A percentile compares a stretch with the other conserved stretches of the same genome.
phyloP scores from a whole-genome alignment of 2,888 invertebrate genomes.

The Brachyopa scutellaris region DNA sequence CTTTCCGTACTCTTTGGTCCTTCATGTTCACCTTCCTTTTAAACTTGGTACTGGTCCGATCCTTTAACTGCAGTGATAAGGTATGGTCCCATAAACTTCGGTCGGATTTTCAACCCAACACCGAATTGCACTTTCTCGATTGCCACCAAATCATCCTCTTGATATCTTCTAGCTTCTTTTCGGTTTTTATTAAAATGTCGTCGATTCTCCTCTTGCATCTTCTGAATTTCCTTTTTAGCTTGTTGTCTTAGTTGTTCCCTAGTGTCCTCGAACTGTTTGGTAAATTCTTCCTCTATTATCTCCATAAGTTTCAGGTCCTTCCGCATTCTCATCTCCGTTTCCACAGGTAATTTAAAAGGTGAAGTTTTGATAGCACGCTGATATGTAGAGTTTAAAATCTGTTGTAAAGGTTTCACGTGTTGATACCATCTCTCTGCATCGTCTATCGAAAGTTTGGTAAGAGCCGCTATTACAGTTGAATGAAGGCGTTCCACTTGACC shows the following conservation, averaged over 20 bases:
- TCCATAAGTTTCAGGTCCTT: not conserved
- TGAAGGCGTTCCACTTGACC: conserved; percentile 43
- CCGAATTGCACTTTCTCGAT: conserved; percentile 78
- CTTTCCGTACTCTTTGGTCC: conserved; percentile 29
- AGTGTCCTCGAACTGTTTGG: conserved; percentile 31
- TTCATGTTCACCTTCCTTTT: conserved; percentile 73
- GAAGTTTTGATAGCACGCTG: conserved; percentile 66
- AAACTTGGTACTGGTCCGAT: conserved; percentile 77
- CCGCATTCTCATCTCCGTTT: conserved; percentile 38
- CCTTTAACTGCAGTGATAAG: conserved; percentile 61
- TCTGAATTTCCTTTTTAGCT: conserved; percentile 40
- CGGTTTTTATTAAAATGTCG: conserved; percentile 48
- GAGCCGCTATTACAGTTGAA: conserved; percentile 42
- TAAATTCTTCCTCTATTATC: conserved; percentile 21
- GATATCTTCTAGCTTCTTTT: conserved; percentile 47
- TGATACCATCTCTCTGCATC: conserved; percentile 75
- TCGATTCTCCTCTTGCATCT: conserved; percentile 57
- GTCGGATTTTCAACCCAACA: too few species aligned
- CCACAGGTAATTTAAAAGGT: conserved; percentile 74
- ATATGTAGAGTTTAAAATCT: conserved; percentile 70
- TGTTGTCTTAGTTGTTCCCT: conserved; percentile 29
- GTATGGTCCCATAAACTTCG: conserved; percentile 57
- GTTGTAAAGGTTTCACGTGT: conserved; percentile 60
- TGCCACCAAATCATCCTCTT: conserved; percentile 61
- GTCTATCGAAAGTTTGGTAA: conserved; percentile 53